Evolutionary conservation across 2,888 invertebrate genomes (phyloP).

Genomic region (Oeneis ivallda): DNA sequence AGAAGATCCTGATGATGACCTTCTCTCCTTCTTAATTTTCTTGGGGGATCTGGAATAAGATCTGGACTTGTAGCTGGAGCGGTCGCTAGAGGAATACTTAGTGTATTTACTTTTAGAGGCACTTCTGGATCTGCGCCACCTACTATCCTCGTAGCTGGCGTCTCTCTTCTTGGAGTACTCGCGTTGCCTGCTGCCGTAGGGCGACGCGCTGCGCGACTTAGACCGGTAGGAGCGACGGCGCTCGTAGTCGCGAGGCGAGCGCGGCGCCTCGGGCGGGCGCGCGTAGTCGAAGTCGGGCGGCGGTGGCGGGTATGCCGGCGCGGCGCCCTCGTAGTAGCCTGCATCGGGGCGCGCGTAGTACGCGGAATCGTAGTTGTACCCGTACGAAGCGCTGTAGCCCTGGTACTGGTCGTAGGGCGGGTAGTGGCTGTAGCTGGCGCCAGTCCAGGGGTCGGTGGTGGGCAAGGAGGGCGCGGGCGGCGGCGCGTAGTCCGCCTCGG

Average conservation of each 20-base stretch:
- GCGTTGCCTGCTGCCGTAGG: slow-evolving; percentile 54
- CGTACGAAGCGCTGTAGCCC: slow-evolving; percentile 58
- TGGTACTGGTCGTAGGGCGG: slow-evolving; percentile 63
- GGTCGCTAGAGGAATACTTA: slow-evolving; percentile 67
- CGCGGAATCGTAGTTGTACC: slow-evolving; percentile 59
- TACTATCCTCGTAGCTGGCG: slow-evolving; percentile 52
- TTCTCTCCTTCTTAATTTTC: slow-evolving; percentile 19
- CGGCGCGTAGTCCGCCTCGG: slow-evolving; percentile 75
- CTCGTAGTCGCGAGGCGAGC: slow-evolving; percentile 49
- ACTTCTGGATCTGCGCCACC: slow-evolving; percentile 57
- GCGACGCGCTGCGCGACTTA: slow-evolving; percentile 62
- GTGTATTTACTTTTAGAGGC: slow-evolving; percentile 53
- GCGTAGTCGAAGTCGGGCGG: slow-evolving; percentile 47
- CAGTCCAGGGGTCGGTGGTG: slow-evolving; percentile 75
- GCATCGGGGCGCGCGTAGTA: slow-evolving; percentile 59
- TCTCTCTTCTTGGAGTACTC: slow-evolving; percentile 60
- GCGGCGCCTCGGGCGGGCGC: slow-evolving; percentile 41
- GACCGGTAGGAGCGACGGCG: slow-evolving; percentile 52
- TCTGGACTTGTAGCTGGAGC: slow-evolving; percentile 60
- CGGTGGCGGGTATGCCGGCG: slow-evolving; percentile 45
- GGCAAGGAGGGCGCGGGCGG: slow-evolving; percentile 59
- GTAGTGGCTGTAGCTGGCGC: slow-evolving; percentile 68
- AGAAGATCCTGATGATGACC: slow-evolving; percentile 57
- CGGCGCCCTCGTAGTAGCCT: slow-evolving; percentile 54
- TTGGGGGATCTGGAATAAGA: slow-evolving; percentile 56